Percentiles rank a stretch among this genome's conserved stretches.
Evolutionary conservation across 2,113 vertebrate species (phyloP).

Genomic region (Clarias macrocephalus): DNA sequence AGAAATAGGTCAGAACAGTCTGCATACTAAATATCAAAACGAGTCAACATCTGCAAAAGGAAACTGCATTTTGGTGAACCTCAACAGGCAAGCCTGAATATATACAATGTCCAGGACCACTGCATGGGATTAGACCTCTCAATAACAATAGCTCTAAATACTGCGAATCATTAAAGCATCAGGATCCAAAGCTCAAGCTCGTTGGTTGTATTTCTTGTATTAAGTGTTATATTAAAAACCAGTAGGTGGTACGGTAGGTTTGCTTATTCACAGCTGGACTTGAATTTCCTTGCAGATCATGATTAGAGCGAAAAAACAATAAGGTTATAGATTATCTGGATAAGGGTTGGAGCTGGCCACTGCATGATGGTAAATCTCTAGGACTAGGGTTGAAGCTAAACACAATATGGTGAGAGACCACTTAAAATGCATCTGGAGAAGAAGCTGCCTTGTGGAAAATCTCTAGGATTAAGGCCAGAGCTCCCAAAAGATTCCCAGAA

Average conservation of each 20-base stretch:
- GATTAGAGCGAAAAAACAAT: background rate
- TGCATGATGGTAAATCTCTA: background rate
- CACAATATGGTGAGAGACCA: background rate
- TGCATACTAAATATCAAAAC: too few species aligned
- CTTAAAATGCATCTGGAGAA: background rate
- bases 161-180: background rate
- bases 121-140: too few species aligned
- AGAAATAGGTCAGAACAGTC: background rate
- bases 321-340: background rate
- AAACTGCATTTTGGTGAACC: background rate
- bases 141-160: background rate
- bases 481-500: background rate
- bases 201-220: background rate
- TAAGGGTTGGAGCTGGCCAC: background rate
- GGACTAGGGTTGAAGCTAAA: background rate
- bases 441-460: background rate
- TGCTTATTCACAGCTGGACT: background rate
- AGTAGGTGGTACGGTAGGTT: background rate
- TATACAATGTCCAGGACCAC: background rate
- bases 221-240: background rate
- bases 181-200: background rate
- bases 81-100: background rate
- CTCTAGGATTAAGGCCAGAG: background rate
- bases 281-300: background rate
- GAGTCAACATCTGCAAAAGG: background rate